These are phyloP conservation scores for Ooceraea biroi DNA, from an alignment of 1,140 invertebrate species.

Conservation along the genomic window DNA sequence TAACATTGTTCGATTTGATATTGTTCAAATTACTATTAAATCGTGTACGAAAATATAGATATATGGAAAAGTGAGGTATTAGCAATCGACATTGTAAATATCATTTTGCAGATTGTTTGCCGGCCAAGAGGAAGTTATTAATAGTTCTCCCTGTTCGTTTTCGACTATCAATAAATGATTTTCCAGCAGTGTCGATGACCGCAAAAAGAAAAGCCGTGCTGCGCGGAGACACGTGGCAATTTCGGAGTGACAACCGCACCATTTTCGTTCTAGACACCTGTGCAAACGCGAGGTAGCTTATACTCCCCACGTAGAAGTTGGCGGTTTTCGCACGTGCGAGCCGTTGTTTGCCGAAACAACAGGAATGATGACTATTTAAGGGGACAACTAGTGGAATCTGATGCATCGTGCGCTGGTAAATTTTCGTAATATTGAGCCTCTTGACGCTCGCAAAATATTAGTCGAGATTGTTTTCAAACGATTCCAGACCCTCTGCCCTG, in stretches of 20 bases:
- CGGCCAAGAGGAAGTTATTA: background rate
- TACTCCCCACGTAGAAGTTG: slow-evolving; percentile 50
- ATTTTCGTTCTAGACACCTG: slow-evolving; percentile 55
- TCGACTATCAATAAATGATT: slow-evolving; percentile 48
- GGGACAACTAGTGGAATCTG: slow-evolving; percentile 34
- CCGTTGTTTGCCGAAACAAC: slow-evolving; percentile 49
- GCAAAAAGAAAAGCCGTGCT: slow-evolving; percentile 50
- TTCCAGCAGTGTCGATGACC: slow-evolving; percentile 30
- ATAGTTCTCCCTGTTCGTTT: background rate
- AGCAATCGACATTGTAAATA: background rate
- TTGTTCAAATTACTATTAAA: background rate
- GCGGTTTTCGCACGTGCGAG: slow-evolving; percentile 25
- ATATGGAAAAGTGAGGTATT: background rate
- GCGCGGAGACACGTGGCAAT: slow-evolving; percentile 51
- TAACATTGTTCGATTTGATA: background rate
- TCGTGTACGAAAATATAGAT: background rate
- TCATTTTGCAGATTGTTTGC: background rate
- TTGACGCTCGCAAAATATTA: slow-evolving; percentile 51
- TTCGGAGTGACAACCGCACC: slow-evolving; percentile 46
- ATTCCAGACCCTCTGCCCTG: slow-evolving; percentile 27
- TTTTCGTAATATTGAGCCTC: slow-evolving; percentile 52
- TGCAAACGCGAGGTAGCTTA: slow-evolving; percentile 56
- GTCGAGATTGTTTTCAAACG: slow-evolving; percentile 64
- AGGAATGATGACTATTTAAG: slow-evolving; percentile 29
- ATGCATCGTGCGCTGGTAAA: slow-evolving; percentile 29